Evolutionary conservation across 2,888 invertebrate genomes (phyloP).

Genomic region (Clostera curtula): DNA sequence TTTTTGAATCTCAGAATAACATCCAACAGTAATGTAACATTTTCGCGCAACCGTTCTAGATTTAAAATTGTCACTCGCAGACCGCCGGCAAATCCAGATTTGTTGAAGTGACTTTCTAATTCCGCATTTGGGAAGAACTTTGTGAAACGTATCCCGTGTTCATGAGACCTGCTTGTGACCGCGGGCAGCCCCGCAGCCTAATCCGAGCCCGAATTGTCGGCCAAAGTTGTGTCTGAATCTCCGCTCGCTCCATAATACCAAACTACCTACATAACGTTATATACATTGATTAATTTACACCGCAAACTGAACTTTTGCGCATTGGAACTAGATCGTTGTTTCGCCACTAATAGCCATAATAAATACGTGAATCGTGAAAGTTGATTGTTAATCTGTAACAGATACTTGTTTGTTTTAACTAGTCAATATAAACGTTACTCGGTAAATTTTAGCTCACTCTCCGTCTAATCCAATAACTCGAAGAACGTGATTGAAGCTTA

Average conservation of each 20-base stretch:
- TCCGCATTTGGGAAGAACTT: conserved; percentile 57
- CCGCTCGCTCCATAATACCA: conserved; percentile 48
- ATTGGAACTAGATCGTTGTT: conserved; percentile 62
- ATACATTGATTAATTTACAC: conserved; percentile 69
- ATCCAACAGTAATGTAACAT: too few species aligned
- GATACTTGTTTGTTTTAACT: conserved; percentile 41
- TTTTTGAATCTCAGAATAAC: too few species aligned
- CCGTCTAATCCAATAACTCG: conserved; percentile 40
- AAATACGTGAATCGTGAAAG: conserved; percentile 42
- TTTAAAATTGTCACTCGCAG: conserved; percentile 65
- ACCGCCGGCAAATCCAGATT: conserved; percentile 63
- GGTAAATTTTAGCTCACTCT: conserved; percentile 30
- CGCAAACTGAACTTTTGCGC: conserved; percentile 53
- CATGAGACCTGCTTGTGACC: conserved; percentile 62
- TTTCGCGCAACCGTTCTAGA: too few species aligned
- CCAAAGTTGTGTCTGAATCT: conserved; percentile 52
- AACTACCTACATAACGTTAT: conserved; percentile 45
- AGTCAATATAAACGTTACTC: conserved; percentile 32
- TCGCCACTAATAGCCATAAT: conserved; percentile 48
- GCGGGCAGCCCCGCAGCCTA: conserved; percentile 53
- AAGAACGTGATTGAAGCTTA: conserved; percentile 37
- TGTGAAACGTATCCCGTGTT: conserved; percentile 71
- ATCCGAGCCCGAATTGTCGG: conserved; percentile 59
- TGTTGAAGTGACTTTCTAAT: conserved; percentile 73
- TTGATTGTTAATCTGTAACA: conserved; percentile 54